Conservation (phyloP, 2,113 vertebrate genomes). For the Maylandia zebra region DNA sequence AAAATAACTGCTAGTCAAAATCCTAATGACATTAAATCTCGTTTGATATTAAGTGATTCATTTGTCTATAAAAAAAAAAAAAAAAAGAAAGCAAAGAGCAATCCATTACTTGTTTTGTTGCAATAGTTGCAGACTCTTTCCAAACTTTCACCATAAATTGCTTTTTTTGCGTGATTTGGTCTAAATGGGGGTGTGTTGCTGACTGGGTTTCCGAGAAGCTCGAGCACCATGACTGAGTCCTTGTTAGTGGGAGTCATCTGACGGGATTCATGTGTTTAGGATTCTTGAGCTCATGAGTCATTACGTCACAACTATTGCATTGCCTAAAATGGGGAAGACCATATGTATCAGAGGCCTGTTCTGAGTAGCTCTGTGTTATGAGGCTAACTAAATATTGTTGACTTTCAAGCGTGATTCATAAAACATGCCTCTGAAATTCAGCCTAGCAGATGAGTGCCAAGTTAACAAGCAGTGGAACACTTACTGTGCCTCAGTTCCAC, state of each 20-base stretch:
- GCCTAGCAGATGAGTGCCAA: not conserved
- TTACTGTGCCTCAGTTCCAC: not conserved
- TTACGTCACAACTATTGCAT: not conserved
- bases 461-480: not conserved
- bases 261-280: not conserved
- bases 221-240: not conserved
- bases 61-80: not conserved
- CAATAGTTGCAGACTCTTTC: not conserved
- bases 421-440: not conserved
- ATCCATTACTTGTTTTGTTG: not conserved
- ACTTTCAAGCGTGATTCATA: not conserved
- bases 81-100: not conserved
- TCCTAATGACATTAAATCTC: not conserved
- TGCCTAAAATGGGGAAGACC: not conserved
- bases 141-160: not conserved
- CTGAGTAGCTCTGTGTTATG: not conserved
- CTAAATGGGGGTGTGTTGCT: not conserved
- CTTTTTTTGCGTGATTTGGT: not conserved
- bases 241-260: not conserved
- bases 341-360: not conserved
- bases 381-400: not conserved
- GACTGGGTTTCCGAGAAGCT: not conserved
- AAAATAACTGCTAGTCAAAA: not conserved
- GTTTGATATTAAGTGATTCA: not conserved
- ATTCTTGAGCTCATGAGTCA: constrained; percentile 19